Base-by-base conservation (phyloP, 2,888 invertebrate species). In the Cremastobaeus sp. region DNA sequence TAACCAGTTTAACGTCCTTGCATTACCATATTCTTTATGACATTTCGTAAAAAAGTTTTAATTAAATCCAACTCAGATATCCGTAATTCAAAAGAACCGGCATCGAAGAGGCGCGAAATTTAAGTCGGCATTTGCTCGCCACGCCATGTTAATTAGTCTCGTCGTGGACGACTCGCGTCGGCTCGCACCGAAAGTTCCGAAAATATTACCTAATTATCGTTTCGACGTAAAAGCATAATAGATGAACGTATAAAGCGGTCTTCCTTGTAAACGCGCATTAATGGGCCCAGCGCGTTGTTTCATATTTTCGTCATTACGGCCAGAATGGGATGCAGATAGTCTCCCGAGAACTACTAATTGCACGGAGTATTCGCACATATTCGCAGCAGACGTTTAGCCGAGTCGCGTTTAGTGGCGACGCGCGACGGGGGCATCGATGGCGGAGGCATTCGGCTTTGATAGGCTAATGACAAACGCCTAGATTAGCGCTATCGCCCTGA, bases 381-480 rank as follows among this genome's bases (percentile, higher is more conserved):
- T 83, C 82, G n/a, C 62, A 68, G 54, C 55, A 35, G 64, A 54
- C 57, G 66, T 54, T 65, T 43, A 54, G 55, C 57, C 11, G 50
- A 35, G 48, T 52, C 65, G 34, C 32, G 55, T 55, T 62, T 5
- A 45, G 18, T 18, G 54, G 66, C 21, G 41, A 50, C 57, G 50
- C 45, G 39, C 60, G 34, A 62, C 37, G 69, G 69, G 76, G 66
- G 66, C 45, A 70, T 74, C 69, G 76, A 76, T 74, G 74, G 66
- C 74, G 71, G 70, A 77, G 79, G 78, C 79, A 81, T 82, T 82
- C 76, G 74, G 81, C 81, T 83, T 85, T 84, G 86, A 86, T 86
- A 86, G 86, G 84, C 85, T 86, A 86, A 86, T 86, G 86, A 86
- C 86, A 85, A 85, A 85, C 83, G 82, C 81, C 81, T 85, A 85